Conservation (phyloP, 2,888 invertebrate species). For the Tromatobia lineatoria region DNA sequence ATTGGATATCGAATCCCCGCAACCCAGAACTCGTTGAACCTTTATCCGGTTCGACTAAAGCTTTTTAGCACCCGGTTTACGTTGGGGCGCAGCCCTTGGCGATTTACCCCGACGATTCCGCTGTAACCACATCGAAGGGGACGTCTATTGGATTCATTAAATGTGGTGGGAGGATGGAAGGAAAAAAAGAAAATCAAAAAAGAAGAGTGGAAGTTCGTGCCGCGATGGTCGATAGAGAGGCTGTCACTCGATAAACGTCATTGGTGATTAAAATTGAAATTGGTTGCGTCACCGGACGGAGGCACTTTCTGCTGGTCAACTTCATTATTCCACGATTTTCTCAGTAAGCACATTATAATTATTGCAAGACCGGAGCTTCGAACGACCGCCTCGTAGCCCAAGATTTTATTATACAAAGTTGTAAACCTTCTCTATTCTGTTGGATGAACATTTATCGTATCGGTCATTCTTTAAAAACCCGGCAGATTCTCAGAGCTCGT, state of each 20-base stretch:
- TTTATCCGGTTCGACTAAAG: slow-evolving; percentile 56
- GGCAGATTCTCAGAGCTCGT: no score
- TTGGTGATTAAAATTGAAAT: slow-evolving; percentile 53
- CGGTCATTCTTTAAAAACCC: no score
- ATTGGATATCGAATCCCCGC: slow-evolving; percentile 62
- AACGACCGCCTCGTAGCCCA: background rate
- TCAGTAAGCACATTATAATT: slow-evolving; percentile 2
- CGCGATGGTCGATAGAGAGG: slow-evolving; percentile 32
- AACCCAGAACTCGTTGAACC: slow-evolving; percentile 48
- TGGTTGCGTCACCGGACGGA: slow-evolving; percentile 36
- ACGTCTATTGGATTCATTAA: slow-evolving; percentile 65
- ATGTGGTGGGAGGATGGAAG: slow-evolving; percentile 31
- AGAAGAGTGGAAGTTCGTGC: slow-evolving; percentile 37
- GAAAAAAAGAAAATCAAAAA: slow-evolving; percentile 64
- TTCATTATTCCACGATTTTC: slow-evolving; percentile 47
- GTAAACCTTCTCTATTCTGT: background rate
- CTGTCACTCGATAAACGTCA: slow-evolving; percentile 66
- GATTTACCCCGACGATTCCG: slow-evolving; percentile 45
- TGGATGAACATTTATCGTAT: background rate
- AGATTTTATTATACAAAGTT: background rate
- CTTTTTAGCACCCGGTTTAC: slow-evolving; percentile 59
- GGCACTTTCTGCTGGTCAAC: slow-evolving; percentile 32
- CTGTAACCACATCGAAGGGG: slow-evolving; percentile 52
- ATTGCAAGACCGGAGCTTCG: background rate
- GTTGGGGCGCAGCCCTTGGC: slow-evolving; percentile 33